These are phyloP conservation scores for Cantharis nigra DNA, from an alignment of 2,888 invertebrate species.

Conservation along the genomic window DNA sequence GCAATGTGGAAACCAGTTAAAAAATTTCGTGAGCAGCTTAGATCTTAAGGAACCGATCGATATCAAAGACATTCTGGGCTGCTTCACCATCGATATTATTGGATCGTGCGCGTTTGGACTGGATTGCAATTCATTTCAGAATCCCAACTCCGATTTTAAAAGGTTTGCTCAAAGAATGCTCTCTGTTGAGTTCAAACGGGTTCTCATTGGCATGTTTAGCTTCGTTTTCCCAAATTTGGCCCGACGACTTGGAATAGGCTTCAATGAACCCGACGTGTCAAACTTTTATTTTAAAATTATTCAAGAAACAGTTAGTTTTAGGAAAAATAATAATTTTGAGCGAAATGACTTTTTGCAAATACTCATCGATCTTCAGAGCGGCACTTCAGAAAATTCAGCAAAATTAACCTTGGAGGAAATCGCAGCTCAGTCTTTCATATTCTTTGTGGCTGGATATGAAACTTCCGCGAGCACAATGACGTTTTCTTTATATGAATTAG, in stretches of 20 bases:
- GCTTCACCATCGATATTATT: not conserved
- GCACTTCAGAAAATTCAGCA: not conserved
- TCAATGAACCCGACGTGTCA: not conserved
- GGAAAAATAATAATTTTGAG: not conserved
- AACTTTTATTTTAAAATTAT: not conserved
- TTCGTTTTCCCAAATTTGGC: not conserved
- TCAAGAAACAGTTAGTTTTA: not conserved
- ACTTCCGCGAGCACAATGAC: not conserved
- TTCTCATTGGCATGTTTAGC: not conserved
- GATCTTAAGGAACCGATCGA: not conserved
- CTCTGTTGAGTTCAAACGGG: not conserved
- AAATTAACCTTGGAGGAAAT: not conserved
- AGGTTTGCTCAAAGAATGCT: not conserved
- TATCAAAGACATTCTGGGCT: not conserved
- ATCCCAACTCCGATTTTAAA: not conserved
- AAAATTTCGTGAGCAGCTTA: slow-evolving; percentile 9
- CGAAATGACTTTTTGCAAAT: not conserved
- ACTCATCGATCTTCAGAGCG: not conserved
- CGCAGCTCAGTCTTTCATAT: not conserved
- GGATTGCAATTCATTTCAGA: not conserved
- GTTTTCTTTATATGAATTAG: not conserved
- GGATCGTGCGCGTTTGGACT: not conserved
- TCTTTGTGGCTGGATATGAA: not conserved
- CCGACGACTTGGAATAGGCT: not conserved
- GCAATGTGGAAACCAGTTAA: slow-evolving; percentile 43